Evolutionary conservation across 2,113 vertebrate genomes (phyloP).

Genomic region (Alethe diademata): DNA sequence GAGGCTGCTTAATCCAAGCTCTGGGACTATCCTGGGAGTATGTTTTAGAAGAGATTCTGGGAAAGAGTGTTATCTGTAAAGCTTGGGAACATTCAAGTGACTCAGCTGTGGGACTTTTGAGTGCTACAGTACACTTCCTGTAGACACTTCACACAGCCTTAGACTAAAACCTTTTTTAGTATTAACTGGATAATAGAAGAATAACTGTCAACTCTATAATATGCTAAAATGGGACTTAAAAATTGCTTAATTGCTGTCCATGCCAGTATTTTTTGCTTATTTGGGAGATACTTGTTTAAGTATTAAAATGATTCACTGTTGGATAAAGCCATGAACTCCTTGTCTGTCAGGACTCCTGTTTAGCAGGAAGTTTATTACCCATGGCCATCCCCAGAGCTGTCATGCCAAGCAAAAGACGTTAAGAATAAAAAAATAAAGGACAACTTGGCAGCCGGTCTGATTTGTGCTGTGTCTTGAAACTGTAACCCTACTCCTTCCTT

Average conservation of each 20-base stretch:
- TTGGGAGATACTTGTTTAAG: neutral
- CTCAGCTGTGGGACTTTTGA: neutral
- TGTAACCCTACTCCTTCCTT: neutral
- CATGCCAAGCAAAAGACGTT: neutral
- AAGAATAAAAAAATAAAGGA: neutral
- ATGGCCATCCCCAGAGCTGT: neutral
- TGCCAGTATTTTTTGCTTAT: neutral
- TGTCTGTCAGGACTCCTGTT: neutral
- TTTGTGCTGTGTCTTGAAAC: neutral
- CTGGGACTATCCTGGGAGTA: neutral
- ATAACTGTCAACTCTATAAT: neutral
- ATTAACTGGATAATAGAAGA: neutral
- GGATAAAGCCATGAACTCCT: neutral
- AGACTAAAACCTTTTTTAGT: neutral
- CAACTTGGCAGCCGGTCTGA: neutral
- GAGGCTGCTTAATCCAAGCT: slow-evolving; percentile 5
- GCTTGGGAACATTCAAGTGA: neutral
- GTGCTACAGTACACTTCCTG: neutral
- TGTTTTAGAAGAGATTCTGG: slow-evolving; percentile 9
- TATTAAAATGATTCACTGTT: neutral
- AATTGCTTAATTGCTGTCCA: neutral
- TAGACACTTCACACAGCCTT: neutral
- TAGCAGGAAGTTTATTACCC: neutral
- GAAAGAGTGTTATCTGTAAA: neutral
- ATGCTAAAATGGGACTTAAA: neutral